phyloP scores from a whole-genome alignment of 1,140 invertebrate species.

The Lepidurus couesii region DNA sequence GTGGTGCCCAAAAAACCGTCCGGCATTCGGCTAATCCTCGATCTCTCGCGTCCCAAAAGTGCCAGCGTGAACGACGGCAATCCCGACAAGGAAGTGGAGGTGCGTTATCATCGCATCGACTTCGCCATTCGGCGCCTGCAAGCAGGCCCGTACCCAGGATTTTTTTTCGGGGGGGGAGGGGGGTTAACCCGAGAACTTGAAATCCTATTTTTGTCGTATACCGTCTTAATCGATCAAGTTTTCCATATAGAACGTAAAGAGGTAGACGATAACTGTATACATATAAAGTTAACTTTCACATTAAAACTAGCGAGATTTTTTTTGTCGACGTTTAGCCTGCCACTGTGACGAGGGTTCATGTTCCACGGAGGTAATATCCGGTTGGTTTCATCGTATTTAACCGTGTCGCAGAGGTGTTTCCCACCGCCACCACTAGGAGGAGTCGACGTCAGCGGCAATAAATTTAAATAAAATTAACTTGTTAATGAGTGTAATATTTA shows the following conservation, averaged over 20 bases:
- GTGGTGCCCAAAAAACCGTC: background rate
- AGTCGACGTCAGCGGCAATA: background rate
- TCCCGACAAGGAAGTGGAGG: background rate
- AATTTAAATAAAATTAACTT: background rate
- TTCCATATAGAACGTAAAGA: too few relatives aligned
- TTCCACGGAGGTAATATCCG: background rate
- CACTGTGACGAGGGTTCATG: background rate
- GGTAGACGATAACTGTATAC: too few relatives aligned
- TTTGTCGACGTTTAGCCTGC: background rate
- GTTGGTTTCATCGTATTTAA: background rate
- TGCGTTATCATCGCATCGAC: background rate
- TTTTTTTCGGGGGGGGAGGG: too few relatives aligned
- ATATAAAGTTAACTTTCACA: too few relatives aligned
- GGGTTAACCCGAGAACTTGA: too few relatives aligned
- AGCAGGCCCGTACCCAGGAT: too few relatives aligned
- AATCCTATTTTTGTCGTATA: too few relatives aligned
- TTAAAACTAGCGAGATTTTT: background rate
- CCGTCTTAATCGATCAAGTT: too few relatives aligned
- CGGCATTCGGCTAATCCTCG: background rate
- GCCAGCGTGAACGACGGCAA: slow-evolving; percentile 13
- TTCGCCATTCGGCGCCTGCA: background rate
- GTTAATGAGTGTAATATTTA: background rate
- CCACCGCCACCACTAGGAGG: background rate
- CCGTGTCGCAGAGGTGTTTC: background rate
- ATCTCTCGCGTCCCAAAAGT: background rate